A percentile compares a stretch with the other conserved stretches of the same genome.
phyloP scores from a whole-genome alignment of 2,888 invertebrate genomes.

The Kryphioiulus occultus region DNA sequence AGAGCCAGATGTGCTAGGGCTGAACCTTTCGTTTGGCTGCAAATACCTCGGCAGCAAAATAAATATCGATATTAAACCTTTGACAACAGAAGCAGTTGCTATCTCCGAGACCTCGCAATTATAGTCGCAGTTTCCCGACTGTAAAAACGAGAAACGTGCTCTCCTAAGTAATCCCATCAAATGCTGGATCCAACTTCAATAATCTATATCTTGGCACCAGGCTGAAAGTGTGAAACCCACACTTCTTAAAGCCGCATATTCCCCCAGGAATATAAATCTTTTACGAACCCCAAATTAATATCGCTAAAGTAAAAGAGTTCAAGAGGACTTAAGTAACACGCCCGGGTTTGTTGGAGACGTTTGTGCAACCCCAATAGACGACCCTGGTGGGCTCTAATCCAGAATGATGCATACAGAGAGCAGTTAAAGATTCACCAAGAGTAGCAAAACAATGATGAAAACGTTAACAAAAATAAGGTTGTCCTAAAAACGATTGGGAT shows the following conservation, averaged over 20 bases:
- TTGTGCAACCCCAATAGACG: not conserved
- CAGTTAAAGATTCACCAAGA: no score
- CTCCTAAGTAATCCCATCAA: slow-evolving; percentile 32
- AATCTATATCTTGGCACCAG: slow-evolving; percentile 4
- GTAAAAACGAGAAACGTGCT: slow-evolving; percentile 2
- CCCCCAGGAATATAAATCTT: not conserved
- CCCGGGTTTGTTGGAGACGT: not conserved
- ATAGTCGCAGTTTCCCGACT: not conserved
- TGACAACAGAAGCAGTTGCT: slow-evolving; percentile 7
- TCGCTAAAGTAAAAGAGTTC: slow-evolving; percentile 10
- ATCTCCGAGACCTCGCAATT: slow-evolving; percentile 1
- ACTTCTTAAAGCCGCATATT: not conserved
- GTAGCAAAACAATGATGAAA: no score
- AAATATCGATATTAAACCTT: slow-evolving; percentile 31
- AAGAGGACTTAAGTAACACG: not conserved
- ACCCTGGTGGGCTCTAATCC: not conserved
- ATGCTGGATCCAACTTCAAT: not conserved
- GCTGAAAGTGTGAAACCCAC: not conserved
- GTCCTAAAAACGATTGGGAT: no score
- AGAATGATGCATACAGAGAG: not conserved
- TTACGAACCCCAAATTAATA: slow-evolving; percentile 2
- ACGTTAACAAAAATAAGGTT: no score
- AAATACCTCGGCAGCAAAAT: not conserved
- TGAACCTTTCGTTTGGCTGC: not conserved
- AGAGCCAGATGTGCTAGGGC: not conserved